phyloP scores from a whole-genome alignment of 1,140 invertebrate species.

The Neodiprion pinetum region DNA sequence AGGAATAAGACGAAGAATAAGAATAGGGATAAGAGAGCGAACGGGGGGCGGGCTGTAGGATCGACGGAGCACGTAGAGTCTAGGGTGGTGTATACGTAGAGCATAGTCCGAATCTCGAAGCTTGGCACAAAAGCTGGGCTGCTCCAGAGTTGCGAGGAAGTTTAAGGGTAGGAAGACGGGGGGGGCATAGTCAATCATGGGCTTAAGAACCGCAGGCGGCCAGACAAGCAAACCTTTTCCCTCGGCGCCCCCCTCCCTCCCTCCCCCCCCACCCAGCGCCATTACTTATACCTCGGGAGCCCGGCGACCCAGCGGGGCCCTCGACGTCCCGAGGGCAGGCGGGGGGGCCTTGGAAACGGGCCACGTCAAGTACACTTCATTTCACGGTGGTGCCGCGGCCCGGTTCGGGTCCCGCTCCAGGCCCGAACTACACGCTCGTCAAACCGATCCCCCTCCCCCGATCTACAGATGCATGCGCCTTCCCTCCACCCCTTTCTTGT shows the following conservation, averaged over 20 bases:
- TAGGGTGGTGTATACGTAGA: too few species aligned
- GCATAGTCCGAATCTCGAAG: not conserved
- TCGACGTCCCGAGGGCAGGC: constrained; percentile 1
- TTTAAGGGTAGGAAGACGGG: not conserved
- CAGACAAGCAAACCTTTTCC: constrained; percentile 5
- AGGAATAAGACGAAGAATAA: not conserved
- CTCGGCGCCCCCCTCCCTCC: not conserved
- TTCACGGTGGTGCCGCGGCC: not conserved
- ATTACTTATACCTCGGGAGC: not conserved
- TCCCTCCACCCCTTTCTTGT: too few species aligned
- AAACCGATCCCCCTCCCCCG: not conserved
- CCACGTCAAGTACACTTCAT: constrained; percentile 5
- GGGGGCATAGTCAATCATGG: not conserved
- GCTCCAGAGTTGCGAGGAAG: not conserved
- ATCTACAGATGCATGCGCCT: too few species aligned
- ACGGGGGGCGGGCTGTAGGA: not conserved
- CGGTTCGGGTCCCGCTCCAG: not conserved
- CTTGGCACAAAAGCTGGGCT: not conserved
- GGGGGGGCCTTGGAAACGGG: not conserved
- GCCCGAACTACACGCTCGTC: not conserved
- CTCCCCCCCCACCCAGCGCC: not conserved
- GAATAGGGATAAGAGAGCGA: not conserved
- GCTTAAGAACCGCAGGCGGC: constrained; percentile 6
- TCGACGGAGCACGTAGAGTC: not conserved
- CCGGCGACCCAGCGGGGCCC: not conserved